phyloP scores from a whole-genome alignment of 2,113 vertebrate species.

The Anarhynchus alexandrinus region DNA sequence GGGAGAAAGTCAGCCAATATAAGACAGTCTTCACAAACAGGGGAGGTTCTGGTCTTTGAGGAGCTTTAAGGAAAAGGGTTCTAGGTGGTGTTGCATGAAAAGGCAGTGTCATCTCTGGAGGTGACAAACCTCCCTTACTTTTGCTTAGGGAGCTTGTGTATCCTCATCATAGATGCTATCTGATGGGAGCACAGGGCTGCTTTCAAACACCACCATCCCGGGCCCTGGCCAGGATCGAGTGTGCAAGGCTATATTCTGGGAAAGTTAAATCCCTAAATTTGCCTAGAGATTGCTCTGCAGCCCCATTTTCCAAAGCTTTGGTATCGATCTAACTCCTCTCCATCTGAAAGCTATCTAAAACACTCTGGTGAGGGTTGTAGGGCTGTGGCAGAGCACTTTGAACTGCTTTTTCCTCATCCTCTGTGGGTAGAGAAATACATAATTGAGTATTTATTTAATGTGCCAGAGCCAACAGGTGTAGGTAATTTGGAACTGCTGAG shows the following conservation, averaged over 20 bases:
- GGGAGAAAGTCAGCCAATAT: neutral
- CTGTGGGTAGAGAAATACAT: neutral
- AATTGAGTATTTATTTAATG: neutral
- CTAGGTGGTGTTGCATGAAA: neutral
- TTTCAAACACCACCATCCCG: neutral
- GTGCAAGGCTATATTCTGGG: neutral
- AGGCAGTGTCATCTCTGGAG: neutral
- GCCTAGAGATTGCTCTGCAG: neutral
- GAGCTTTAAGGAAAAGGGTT: neutral
- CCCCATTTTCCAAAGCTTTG: neutral
- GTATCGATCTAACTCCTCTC: neutral
- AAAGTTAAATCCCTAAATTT: neutral
- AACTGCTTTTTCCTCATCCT: neutral
- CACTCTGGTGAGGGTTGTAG: accelerated
- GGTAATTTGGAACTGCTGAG: neutral
- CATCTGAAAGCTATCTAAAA: neutral
- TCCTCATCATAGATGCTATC: neutral
- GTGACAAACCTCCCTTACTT: neutral
- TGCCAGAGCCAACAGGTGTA: conserved; percentile 7
- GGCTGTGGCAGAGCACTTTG: neutral
- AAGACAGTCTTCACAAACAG: neutral
- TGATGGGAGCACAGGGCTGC: neutral
- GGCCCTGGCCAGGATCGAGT: neutral
- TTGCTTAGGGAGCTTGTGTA: neutral
- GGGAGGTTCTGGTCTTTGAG: neutral